phyloP scores from a whole-genome alignment of 2,888 invertebrate species.

The Ligdia adustata region DNA sequence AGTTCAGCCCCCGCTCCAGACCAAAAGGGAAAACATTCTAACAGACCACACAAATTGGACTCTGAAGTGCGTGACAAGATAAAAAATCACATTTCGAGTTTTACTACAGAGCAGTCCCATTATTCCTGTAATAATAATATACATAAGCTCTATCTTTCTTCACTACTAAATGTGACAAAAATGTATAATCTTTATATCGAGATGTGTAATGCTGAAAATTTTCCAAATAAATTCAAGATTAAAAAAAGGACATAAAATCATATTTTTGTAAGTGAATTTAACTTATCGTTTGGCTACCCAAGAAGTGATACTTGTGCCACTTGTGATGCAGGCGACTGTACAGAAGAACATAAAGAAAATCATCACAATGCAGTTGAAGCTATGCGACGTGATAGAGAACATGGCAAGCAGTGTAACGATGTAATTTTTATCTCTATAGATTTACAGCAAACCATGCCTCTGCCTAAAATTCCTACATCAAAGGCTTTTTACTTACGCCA shows the following conservation, averaged over 20 bases:
- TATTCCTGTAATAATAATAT: constrained; percentile 39
- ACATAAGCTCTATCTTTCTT: constrained; percentile 37
- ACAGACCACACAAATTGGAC: not conserved
- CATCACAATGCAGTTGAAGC: constrained; percentile 31
- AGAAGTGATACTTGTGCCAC: constrained; percentile 30
- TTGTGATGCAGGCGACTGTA: constrained; percentile 33
- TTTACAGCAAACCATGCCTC: not conserved
- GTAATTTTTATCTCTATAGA: constrained; percentile 17
- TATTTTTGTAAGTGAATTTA: constrained; percentile 40
- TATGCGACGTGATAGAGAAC: constrained; percentile 24
- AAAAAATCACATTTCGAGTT: constrained; percentile 18
- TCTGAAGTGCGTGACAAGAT: not conserved
- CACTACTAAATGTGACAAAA: constrained; percentile 37
- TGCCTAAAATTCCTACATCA: not conserved
- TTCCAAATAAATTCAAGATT: constrained; percentile 32
- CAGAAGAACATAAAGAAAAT: constrained; percentile 28
- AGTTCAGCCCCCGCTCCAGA: constrained; percentile 8
- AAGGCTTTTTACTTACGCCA: constrained; percentile 30
- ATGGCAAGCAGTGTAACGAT: not conserved
- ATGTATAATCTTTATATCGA: constrained; percentile 35
- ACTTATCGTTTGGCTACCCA: constrained; percentile 36
- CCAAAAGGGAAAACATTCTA: constrained; percentile 21
- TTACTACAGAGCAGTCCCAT: constrained; percentile 34
- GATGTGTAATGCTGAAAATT: constrained; percentile 26
- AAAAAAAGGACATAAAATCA: constrained; percentile 35